These are phyloP conservation scores for Cylindroiulus punctatus DNA, from an alignment of 2,888 invertebrate species.

Conservation along the genomic window DNA sequence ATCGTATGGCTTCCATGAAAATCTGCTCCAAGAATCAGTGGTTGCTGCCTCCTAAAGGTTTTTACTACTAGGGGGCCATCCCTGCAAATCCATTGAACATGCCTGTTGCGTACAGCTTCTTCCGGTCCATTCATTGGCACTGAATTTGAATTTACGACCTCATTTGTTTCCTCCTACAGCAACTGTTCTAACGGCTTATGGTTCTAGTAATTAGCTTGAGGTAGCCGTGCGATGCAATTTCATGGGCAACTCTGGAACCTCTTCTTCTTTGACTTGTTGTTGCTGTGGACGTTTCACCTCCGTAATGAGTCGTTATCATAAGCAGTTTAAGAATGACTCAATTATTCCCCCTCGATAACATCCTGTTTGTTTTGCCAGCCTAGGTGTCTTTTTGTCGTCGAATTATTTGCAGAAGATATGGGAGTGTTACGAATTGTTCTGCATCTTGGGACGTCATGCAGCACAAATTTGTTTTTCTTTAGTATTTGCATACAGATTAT, in stretches of 20 bases:
- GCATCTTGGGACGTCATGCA: neutral
- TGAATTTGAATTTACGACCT: conserved; percentile 24
- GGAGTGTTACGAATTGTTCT: neutral
- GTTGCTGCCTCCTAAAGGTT: neutral
- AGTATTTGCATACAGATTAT: neutral
- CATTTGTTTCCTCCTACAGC: neutral
- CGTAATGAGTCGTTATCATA: too few species aligned
- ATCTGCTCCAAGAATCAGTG: conserved; percentile 6
- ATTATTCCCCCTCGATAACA: neutral
- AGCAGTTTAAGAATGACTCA: neutral
- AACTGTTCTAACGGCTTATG: neutral
- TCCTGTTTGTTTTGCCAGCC: neutral
- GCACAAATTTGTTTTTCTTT: neutral
- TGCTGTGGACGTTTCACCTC: too few species aligned
- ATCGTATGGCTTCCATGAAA: conserved; percentile 4
- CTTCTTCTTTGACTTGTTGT: neutral
- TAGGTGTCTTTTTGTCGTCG: neutral
- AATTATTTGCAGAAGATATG: neutral
- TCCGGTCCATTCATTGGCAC: neutral
- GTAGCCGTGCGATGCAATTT: neutral
- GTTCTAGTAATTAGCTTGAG: neutral
- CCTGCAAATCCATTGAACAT: conserved; percentile 13
- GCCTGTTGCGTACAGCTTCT: neutral
- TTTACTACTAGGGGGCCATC: neutral
- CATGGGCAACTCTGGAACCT: neutral